Evolutionary conservation across 2,113 vertebrate species (phyloP), one percentile per base, ranked within the genome.

Genomic region (Galemys pyrenaicus): DNA sequence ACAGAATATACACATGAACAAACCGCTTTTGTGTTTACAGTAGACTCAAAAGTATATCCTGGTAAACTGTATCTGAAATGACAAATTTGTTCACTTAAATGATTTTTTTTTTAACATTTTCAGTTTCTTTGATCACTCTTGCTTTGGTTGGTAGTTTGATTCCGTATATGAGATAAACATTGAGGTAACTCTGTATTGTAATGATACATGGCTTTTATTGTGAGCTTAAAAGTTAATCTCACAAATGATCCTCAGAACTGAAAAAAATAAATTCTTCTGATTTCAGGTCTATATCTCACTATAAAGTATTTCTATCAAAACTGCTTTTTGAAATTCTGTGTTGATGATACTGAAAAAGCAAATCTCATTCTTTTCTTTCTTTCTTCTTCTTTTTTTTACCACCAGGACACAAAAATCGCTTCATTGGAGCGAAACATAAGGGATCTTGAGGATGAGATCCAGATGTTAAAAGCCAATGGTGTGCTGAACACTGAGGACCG

Each of bases 401-500:
- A 87, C 98, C 97, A 99, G 99, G 99, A 99, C 98, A 99, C 99
- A 98, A 99, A 99, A 98, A 99, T 99, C 82, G 99, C 99, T 94
- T 99, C 99, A 65, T 97, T 99, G 98, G 99, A 99, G 97, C 99
- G 99, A 96, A 99, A 99, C 98, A 99, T 99, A 97, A 98, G 99
- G 96, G 99, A 99, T 97, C 99, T 99, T 87, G 99, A 99, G 98
- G 99, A 99, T 98, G 99, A 99, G 98, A 99, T 99, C 98, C 99
- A 99, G 98, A 99, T 99, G 99, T 97, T 99, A 96, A 99, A 99
- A 98, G 99, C 99, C 80, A 99, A 99, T 95, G 99, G 99, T 95
- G 98, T 99, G 97, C 98, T 99, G 97, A 99, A 99, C 97, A 98
- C 99, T 15, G 99, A 99, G 94, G 99, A 99, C 97, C 98, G 99